These are phyloP conservation scores for Patella ulyssiponensis DNA, from an alignment of 2,888 invertebrate species.

Conservation along the genomic window DNA sequence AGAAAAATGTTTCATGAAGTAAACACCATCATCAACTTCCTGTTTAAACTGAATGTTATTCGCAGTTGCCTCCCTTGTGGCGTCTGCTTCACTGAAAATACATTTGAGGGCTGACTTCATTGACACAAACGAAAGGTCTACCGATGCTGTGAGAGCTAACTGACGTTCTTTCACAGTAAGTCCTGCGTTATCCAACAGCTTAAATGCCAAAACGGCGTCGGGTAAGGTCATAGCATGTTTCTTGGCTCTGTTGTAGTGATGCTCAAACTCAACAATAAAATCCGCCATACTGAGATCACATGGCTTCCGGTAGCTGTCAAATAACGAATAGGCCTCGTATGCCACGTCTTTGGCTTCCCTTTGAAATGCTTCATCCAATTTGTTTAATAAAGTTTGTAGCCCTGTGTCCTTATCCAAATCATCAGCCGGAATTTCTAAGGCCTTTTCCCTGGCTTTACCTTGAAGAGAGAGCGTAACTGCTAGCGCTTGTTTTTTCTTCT, in stretches of 20 bases:
- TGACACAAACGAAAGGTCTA: background rate
- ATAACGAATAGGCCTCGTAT: background rate
- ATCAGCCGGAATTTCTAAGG: background rate
- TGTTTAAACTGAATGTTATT: background rate
- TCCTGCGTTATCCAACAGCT: background rate
- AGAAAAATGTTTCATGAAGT: background rate
- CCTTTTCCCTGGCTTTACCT: constrained; percentile 1
- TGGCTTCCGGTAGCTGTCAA: background rate
- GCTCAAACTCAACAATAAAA: constrained; percentile 8
- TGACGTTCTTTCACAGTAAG: background rate
- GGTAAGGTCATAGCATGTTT: background rate
- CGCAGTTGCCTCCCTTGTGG: background rate
- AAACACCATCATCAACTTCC: background rate
- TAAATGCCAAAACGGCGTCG: constrained; percentile 12
- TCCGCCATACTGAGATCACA: background rate
- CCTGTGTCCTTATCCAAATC: background rate
- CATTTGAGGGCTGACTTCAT: background rate
- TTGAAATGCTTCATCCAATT: constrained; percentile 13
- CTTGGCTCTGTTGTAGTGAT: background rate
- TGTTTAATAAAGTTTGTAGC: background rate
- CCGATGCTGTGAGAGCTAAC: background rate
- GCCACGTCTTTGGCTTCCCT: background rate
- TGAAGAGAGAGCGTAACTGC: background rate
- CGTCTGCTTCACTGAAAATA: background rate
- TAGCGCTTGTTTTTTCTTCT: background rate